Evolutionary conservation across 1,140 invertebrate species (phyloP).

Genomic region (Ceratosolen fusciceps): DNA sequence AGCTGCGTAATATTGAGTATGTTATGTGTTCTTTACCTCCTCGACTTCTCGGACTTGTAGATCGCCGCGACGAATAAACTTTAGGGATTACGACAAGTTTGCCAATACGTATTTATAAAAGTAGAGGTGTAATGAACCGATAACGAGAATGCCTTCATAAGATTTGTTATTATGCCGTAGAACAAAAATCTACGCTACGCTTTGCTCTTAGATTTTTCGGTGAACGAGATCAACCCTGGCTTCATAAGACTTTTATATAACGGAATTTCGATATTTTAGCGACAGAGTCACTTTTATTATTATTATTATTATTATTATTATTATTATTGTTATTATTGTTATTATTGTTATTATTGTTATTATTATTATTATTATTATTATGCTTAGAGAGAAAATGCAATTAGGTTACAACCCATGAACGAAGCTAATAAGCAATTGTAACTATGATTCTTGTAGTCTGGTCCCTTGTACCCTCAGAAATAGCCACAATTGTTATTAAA

Average conservation of each 20-base stretch:
- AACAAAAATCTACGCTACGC: not conserved
- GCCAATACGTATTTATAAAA: not conserved
- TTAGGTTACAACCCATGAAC: not conserved
- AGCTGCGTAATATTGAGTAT: not conserved
- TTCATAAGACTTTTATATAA: not conserved
- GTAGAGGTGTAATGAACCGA: conserved; percentile 1
- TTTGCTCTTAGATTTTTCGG: not conserved
- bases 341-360: too few relatives aligned
- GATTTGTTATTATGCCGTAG: conserved; percentile 28
- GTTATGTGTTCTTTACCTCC: not conserved
- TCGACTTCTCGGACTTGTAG: not conserved
- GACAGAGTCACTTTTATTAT: not conserved
- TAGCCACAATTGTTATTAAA: not conserved
- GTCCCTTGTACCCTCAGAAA: not conserved
- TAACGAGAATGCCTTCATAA: conserved; percentile 33
- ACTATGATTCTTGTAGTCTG: conserved; percentile 6
- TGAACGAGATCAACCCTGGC: not conserved
- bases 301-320: not conserved
- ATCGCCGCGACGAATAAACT: not conserved
- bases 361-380: too few relatives aligned
- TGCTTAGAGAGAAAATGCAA: not conserved
- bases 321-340: too few relatives aligned
- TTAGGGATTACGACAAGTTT: not conserved
- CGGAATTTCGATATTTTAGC: not conserved
- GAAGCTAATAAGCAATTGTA: not conserved